Conservation (phyloP, 53 echinoderm and acorn worm genomes). For the Crossaster papposus region DNA sequence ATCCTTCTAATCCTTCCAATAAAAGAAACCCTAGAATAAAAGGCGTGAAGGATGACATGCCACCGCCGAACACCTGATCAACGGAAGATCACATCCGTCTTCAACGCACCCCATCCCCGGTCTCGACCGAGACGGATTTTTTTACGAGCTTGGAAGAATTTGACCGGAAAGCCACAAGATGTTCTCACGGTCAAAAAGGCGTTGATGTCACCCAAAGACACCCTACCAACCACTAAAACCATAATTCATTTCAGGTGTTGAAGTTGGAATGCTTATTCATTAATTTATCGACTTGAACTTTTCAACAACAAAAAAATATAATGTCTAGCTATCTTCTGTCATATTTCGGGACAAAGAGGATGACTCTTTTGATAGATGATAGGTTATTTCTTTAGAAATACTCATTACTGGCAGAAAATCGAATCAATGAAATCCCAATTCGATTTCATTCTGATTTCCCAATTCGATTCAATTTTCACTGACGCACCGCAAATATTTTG, state of each 20-base stretch:
- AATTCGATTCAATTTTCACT: too few relatives aligned
- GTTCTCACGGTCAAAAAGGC: not conserved
- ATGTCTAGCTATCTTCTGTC: too few relatives aligned
- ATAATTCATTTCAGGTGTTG: not conserved
- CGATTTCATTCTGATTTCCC: too few relatives aligned
- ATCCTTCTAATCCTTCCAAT: not conserved
- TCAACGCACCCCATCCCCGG: not conserved
- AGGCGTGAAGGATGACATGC: not conserved
- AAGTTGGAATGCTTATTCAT: too few relatives aligned
- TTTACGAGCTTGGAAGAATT: not conserved
- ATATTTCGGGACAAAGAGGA: too few relatives aligned
- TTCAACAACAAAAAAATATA: too few relatives aligned
- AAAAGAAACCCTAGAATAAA: not conserved
- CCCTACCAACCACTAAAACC: not conserved
- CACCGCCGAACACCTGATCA: not conserved
- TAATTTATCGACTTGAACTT: too few relatives aligned
- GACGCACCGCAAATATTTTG: too few relatives aligned
- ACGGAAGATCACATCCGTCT: not conserved
- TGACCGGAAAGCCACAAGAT: not conserved
- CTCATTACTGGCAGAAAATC: too few relatives aligned
- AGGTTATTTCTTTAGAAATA: too few relatives aligned
- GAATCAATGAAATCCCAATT: too few relatives aligned
- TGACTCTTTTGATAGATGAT: too few relatives aligned
- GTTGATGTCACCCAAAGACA: not conserved
- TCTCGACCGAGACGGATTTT: not conserved